phyloP scores from a whole-genome alignment of 1,140 invertebrate species.

The Babylonia areolata region DNA sequence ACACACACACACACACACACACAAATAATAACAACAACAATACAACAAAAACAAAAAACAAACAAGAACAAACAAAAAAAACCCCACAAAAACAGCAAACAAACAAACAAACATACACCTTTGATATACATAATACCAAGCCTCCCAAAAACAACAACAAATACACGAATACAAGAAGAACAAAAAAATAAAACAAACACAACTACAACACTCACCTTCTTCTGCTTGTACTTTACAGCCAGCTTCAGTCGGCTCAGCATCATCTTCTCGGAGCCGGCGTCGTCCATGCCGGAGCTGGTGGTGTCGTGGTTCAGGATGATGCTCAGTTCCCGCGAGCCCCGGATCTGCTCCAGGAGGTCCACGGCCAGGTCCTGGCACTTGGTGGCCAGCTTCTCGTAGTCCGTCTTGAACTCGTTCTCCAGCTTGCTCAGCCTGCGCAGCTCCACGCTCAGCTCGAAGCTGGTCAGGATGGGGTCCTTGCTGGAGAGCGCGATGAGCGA shows the following conservation, averaged over 20 bases:
- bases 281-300: constrained; percentile 43
- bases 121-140: no score
- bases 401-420: constrained; percentile 96
- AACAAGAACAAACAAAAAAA: no score
- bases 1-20: no score
- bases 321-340: constrained; percentile 97
- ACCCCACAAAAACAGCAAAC: no score
- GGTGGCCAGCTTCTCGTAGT: constrained; percentile 90
- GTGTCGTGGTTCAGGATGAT: constrained; percentile 84
- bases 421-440: constrained; percentile 93
- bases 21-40: no score
- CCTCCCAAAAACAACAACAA: no score
- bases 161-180: no score
- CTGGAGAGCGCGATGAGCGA: constrained; percentile 90
- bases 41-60: no score
- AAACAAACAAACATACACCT: no score
- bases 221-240: constrained; percentile 97
- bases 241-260: constrained; percentile 96
- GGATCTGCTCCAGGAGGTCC: constrained; percentile 94
- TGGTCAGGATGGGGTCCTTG: constrained; percentile 92
- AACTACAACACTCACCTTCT: constrained; percentile 85
- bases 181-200: no score
- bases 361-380: constrained; percentile 99
- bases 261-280: constrained; percentile 82
- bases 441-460: constrained; percentile 98